Conservation (phyloP, 2,797 vertebrate species). For the Sciurus vulgaris region DNA sequence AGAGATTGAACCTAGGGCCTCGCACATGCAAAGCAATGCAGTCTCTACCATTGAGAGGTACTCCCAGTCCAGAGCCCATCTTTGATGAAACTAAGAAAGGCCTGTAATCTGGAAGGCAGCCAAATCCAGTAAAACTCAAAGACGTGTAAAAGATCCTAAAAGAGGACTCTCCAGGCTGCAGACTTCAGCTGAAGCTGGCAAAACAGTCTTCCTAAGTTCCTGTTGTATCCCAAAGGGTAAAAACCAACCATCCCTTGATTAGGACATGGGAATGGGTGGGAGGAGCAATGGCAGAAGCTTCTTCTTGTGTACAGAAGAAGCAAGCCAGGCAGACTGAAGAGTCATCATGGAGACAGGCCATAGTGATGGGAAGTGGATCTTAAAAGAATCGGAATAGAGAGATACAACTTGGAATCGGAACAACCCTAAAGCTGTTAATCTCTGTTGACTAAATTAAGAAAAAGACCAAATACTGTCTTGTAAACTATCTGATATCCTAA, state of each 20-base stretch:
- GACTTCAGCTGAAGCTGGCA: background rate
- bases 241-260: background rate
- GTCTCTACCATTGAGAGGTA: background rate
- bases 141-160: background rate
- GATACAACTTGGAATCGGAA: background rate
- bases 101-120: background rate
- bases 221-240: background rate
- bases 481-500: background rate
- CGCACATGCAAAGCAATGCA: background rate
- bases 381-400: background rate
- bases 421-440: background rate
- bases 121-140: background rate
- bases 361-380: background rate
- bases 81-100: background rate
- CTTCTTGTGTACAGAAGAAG: background rate
- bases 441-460: background rate
- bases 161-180: background rate
- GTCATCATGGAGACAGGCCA: too few relatives aligned
- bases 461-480: background rate
- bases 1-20: background rate
- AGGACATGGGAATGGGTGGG: background rate
- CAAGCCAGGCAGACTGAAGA: background rate
- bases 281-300: background rate
- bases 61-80: background rate
- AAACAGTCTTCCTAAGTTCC: background rate